A percentile compares a stretch with the other conserved stretches of the same genome.
Conservation (phyloP, 2,797 vertebrate species). For the Botia almorhae region DNA sequence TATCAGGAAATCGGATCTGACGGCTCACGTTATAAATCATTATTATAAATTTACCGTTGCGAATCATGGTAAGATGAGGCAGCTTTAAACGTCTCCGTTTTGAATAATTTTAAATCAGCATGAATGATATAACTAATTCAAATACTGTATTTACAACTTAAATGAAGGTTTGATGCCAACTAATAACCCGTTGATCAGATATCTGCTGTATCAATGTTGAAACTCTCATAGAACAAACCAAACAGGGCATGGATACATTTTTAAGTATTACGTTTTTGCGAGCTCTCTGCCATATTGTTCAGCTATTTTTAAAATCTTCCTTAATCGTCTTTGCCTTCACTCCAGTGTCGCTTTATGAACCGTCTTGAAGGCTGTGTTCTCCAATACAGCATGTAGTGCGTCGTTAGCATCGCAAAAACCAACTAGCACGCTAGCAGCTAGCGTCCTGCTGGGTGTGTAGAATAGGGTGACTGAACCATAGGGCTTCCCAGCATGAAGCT, state of each 20-base stretch:
- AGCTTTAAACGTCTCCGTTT: no score
- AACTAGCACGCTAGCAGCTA: constrained; percentile 2
- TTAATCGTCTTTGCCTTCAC: constrained; percentile 7
- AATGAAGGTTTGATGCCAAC: background rate
- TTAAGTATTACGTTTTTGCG: background rate
- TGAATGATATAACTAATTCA: no score
- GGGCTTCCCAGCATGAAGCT: constrained; percentile 18
- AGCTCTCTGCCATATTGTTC: constrained; percentile 10
- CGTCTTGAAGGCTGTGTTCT: background rate
- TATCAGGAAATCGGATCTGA: no score
- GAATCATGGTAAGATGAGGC: no score
- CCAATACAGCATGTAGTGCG: constrained; percentile 8
- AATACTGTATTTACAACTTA: no score
- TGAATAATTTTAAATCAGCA: background rate
- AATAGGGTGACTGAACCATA: constrained; percentile 25
- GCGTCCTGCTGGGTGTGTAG: constrained; percentile 8
- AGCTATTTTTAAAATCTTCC: constrained; percentile 21
- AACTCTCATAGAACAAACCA: no score
- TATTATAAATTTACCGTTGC: background rate
- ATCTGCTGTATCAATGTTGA: no score
- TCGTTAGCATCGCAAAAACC: background rate
- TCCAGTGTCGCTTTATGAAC: constrained; percentile 2
- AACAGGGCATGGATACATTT: background rate
- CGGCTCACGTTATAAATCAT: no score
- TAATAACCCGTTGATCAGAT: no score